Evolutionary conservation across 2,797 vertebrate genomes (phyloP).

Genomic region (Garrulus glandarius): DNA sequence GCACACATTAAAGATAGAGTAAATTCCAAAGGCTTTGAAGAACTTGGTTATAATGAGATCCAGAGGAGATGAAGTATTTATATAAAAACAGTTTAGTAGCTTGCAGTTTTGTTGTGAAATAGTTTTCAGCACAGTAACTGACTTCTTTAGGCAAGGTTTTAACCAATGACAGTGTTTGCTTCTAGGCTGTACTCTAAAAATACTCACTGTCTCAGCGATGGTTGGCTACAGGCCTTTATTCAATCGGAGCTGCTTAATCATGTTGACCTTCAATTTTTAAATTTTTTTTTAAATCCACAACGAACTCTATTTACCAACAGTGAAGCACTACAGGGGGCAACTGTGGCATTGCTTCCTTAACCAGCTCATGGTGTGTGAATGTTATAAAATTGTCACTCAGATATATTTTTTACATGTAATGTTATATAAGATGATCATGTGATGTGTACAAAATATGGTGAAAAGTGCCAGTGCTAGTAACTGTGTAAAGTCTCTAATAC

Average conservation of each 20-base stretch:
- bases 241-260: conserved; percentile 86
- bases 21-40: conserved; percentile 82
- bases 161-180: conserved; percentile 85
- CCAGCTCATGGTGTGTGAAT: conserved; percentile 80
- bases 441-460: conserved; percentile 95
- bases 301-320: conserved; percentile 77
- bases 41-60: conserved; percentile 79
- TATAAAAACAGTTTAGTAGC: conserved; percentile 86
- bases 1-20: conserved; percentile 80
- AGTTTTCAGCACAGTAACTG: conserved; percentile 82
- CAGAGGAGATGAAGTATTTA: conserved; percentile 80
- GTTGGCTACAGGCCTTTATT: conserved; percentile 79
- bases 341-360: conserved; percentile 74
- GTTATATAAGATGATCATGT: conserved; percentile 91
- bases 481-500: conserved; percentile 91
- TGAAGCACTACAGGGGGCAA: conserved; percentile 88
- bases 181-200: conserved; percentile 80
- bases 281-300: conserved; percentile 63
- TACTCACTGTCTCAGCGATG: conserved; percentile 75
- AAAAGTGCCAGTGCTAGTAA: conserved; percentile 96
- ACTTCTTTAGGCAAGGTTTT: conserved; percentile 82
- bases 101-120: conserved; percentile 83
- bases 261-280: conserved; percentile 68
- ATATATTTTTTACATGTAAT: conserved; percentile 86
- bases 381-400: conserved; percentile 79